These are phyloP conservation scores for Bettongia penicillata DNA, from an alignment of 2,113 vertebrate species.

Conservation along the genomic window DNA sequence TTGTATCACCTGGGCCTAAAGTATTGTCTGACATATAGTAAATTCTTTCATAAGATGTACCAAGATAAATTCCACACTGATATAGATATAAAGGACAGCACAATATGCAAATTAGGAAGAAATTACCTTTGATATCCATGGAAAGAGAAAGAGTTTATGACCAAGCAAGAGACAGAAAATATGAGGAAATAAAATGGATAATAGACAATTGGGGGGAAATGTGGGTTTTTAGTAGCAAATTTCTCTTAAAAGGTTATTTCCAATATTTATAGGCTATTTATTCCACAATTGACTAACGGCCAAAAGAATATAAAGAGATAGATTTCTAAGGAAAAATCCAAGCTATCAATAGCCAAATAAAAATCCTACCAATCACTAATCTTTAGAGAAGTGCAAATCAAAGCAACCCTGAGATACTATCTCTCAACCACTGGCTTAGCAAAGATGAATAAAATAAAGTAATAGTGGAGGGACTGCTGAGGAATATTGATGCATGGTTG, in stretches of 20 bases:
- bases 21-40: not conserved
- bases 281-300: not conserved
- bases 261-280: not conserved
- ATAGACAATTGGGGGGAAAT: not conserved
- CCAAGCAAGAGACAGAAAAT: not conserved
- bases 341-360: not conserved
- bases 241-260: not conserved
- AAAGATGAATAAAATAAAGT: not conserved
- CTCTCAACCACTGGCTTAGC: not conserved
- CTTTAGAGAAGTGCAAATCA: not conserved
- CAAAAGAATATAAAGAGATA: not conserved
- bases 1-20: not conserved
- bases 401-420: not conserved
- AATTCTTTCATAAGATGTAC: not conserved
- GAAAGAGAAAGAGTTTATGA: not conserved
- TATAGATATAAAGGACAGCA: not conserved
- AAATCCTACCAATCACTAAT: not conserved
- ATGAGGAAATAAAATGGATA: not conserved
- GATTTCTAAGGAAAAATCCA: not conserved
- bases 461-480: not conserved
- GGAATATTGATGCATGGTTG: not conserved
- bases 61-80: not conserved
- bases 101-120: not conserved
- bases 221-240: accelerated
- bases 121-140: not conserved